A percentile compares a stretch with the other conserved stretches of the same genome.
Conservation (phyloP, 2,888 invertebrate species). For the Bibio marci region DNA sequence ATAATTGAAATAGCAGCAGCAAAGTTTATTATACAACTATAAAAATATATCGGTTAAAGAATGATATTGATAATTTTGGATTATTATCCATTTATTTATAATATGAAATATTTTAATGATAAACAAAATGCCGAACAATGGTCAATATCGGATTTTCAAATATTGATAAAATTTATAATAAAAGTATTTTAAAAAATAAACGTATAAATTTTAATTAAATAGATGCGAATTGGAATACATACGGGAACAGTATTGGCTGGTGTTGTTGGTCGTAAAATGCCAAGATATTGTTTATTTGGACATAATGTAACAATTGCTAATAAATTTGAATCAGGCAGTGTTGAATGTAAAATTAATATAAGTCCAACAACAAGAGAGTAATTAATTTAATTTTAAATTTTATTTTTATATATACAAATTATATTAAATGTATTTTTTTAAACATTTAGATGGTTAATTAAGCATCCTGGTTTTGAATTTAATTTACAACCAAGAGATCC, state of each 20-base stretch:
- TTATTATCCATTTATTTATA: too few relatives aligned
- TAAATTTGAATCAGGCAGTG: constrained; percentile 89
- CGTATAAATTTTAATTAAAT: constrained; percentile 14
- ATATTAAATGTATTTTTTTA: constrained; percentile 1
- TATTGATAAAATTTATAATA: neutral
- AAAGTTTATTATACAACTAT: too few relatives aligned
- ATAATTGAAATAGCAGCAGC: too few relatives aligned
- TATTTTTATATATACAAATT: constrained; percentile 1
- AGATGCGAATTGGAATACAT: constrained; percentile 93
- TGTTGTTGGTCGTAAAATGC: constrained; percentile 72
- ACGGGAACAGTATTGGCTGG: constrained; percentile 88
- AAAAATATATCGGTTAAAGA: too few relatives aligned
- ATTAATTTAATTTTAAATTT: constrained; percentile 25
- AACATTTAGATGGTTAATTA: constrained; percentile 49
- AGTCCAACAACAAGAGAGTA: constrained; percentile 87
- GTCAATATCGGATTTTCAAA: too few relatives aligned
- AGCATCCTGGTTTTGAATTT: constrained; percentile 50
- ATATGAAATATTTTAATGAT: too few relatives aligned
- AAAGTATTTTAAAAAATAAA: constrained; percentile 4
- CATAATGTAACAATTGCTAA: constrained; percentile 91
- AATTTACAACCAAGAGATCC: constrained; percentile 57
- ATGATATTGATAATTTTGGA: too few relatives aligned
- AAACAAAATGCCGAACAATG: neutral
- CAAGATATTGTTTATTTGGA: constrained; percentile 83
- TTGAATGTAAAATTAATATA: constrained; percentile 77